phyloP scores from a whole-genome alignment of 2,113 vertebrate species.

The Sylvietta virens region DNA sequence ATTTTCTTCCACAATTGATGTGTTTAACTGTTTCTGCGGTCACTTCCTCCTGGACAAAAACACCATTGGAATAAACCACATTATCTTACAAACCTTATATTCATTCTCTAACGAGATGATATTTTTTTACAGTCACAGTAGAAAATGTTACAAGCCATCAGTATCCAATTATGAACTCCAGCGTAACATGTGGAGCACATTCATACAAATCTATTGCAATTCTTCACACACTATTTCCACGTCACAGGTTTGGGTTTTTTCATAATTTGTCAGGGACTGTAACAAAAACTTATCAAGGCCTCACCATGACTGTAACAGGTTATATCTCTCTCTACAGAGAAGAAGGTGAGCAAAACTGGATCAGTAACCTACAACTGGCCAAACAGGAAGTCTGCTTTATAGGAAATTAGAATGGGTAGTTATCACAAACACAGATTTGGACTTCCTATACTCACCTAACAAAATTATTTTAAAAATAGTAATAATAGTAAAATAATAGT shows the following conservation, averaged over 20 bases:
- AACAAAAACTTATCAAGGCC: neutral
- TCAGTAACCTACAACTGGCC: neutral
- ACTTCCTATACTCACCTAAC: neutral
- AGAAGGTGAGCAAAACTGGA: neutral
- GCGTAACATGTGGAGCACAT: neutral
- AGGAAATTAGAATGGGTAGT: neutral
- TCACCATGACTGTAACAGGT: neutral
- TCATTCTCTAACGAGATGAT: neutral
- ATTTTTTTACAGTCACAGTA: neutral
- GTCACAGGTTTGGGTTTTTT: neutral
- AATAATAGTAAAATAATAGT: neutral
- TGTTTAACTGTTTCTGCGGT: neutral
- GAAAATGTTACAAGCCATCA: neutral
- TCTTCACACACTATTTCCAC: neutral
- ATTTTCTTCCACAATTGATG: neutral
- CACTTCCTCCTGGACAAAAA: neutral
- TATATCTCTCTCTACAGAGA: neutral
- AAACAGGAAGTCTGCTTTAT: neutral
- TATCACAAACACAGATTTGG: neutral
- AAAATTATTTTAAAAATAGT: neutral
- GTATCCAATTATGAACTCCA: neutral
- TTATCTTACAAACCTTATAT: neutral
- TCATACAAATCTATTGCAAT: neutral
- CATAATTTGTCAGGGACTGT: neutral
- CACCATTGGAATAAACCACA: neutral